Conservation (phyloP, 2,113 vertebrate genomes). For the Plotosus lineatus region DNA sequence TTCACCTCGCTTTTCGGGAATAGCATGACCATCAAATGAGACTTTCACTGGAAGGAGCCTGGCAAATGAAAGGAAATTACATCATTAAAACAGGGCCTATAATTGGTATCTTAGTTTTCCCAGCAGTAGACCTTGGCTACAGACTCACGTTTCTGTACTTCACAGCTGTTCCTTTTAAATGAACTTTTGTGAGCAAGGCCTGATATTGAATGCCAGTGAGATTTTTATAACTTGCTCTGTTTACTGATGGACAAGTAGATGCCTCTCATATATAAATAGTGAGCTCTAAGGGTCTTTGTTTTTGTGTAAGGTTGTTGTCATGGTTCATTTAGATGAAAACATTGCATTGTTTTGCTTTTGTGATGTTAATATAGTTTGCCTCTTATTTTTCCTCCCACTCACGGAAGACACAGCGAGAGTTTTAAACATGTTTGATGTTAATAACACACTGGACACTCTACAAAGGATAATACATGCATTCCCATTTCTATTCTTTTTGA, state of each 20-base stretch:
- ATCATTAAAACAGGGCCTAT: slow-evolving; percentile 54
- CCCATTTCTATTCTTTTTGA: background rate
- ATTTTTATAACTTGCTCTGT: slow-evolving; percentile 30
- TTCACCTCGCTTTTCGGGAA: slow-evolving; percentile 50
- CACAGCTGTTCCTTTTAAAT: slow-evolving; percentile 51
- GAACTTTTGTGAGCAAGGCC: slow-evolving; percentile 33
- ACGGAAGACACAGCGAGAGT: background rate
- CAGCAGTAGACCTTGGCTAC: slow-evolving; percentile 18
- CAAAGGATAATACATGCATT: background rate
- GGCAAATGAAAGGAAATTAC: slow-evolving; percentile 61
- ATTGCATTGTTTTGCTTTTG: background rate
- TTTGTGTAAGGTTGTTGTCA: background rate
- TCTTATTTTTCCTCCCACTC: background rate
- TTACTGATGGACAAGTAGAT: background rate
- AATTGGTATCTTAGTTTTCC: slow-evolving; percentile 63
- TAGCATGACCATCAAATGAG: slow-evolving; percentile 62
- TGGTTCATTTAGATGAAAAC: slow-evolving; percentile 13
- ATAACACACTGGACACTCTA: background rate
- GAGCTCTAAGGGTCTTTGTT: background rate
- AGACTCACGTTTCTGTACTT: slow-evolving; percentile 29
- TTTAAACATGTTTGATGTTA: background rate
- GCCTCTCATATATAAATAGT: slow-evolving; percentile 3
- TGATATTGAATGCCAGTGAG: slow-evolving; percentile 35
- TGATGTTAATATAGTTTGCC: background rate
- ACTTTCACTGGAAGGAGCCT: slow-evolving; percentile 58